These are phyloP conservation scores for Glaucidium brasilianum DNA, from an alignment of 2,113 vertebrate genomes.

Conservation along the genomic window DNA sequence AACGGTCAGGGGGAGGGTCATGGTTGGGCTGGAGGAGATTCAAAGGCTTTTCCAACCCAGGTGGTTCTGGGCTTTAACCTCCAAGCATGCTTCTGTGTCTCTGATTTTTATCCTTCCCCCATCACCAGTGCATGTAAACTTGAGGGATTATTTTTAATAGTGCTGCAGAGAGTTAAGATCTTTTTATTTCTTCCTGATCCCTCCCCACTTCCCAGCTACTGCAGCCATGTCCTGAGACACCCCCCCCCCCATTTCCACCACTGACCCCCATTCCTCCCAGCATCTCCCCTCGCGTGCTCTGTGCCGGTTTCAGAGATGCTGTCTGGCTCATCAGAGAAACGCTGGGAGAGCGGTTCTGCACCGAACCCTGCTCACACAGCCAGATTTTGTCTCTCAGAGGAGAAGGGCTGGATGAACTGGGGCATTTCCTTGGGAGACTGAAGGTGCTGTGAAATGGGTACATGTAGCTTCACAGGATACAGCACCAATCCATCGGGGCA, in stretches of 20 bases:
- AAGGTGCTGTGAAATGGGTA: not conserved
- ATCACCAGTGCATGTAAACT: not conserved
- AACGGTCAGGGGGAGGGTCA: too few relatives aligned
- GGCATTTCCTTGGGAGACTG: accelerated
- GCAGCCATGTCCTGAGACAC: accelerated
- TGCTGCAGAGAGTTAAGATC: not conserved
- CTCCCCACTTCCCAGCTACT: not conserved
- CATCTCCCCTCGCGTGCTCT: accelerated
- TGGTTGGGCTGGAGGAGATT: too few relatives aligned
- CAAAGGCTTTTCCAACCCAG: too few relatives aligned
- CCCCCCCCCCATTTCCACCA: not conserved
- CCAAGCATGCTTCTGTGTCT: not conserved
- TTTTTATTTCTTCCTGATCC: not conserved
- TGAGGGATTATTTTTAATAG: not conserved
- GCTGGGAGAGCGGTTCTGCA: not conserved
- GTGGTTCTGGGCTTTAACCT: not conserved
- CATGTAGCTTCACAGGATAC: not conserved
- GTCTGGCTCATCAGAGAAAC: not conserved
- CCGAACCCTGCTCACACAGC: accelerated
- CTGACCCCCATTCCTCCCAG: not conserved
- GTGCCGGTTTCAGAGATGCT: not conserved
- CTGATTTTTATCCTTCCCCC: not conserved
- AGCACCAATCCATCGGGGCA: not conserved
- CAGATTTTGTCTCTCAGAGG: accelerated
- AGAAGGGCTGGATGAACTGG: not conserved